Percentiles rank a stretch among this genome's conserved stretches.
Evolutionary conservation across 2,888 invertebrate genomes (phyloP).

Genomic region (Eledona agricola): DNA sequence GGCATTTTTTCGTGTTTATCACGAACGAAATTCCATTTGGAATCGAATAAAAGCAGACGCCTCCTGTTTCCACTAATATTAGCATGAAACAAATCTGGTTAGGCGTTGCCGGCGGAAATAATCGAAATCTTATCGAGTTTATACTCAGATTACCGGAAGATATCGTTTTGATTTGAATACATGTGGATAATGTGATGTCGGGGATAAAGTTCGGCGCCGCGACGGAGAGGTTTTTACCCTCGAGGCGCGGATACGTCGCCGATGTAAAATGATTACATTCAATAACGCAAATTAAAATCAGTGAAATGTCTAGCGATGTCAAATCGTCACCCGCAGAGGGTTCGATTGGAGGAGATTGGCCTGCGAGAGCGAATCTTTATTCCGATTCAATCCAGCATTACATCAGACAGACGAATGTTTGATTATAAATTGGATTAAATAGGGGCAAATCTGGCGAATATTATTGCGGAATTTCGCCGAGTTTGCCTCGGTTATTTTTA

Average conservation of each 20-base stretch:
- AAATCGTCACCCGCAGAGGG: conserved; percentile 14
- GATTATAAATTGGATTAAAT: conserved; percentile 45
- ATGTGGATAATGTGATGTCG: conserved; percentile 33
- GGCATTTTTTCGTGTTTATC: conserved; percentile 26
- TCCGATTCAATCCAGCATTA: conserved; percentile 37
- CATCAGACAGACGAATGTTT: conserved; percentile 39
- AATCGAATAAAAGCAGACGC: conserved; percentile 21
- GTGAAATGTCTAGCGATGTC: conserved; percentile 21
- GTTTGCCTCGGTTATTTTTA: conserved; percentile 40
- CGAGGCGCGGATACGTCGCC: conserved; percentile 3
- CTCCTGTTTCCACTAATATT: conserved; percentile 40
- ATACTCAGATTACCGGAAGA: conserved; percentile 42
- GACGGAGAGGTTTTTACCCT: no score
- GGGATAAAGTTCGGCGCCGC: no score
- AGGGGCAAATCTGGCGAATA: conserved; percentile 42
- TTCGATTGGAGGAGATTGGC: conserved; percentile 19
- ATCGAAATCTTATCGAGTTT: conserved; percentile 46
- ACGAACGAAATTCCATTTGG: conserved; percentile 26
- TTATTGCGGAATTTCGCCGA: conserved; percentile 38
- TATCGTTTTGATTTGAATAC: conserved; percentile 45
- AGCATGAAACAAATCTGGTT: conserved; percentile 41
- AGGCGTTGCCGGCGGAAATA: conserved; percentile 40
- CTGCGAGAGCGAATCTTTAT: conserved; percentile 21
- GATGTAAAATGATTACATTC: conserved; percentile 32
- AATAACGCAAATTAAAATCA: conserved; percentile 33